Percentiles rank a stretch among this genome's conserved stretches.
These are phyloP conservation scores for Aphelinus atriplicis DNA, from an alignment of 1,140 invertebrate species.

Conservation along the genomic window DNA sequence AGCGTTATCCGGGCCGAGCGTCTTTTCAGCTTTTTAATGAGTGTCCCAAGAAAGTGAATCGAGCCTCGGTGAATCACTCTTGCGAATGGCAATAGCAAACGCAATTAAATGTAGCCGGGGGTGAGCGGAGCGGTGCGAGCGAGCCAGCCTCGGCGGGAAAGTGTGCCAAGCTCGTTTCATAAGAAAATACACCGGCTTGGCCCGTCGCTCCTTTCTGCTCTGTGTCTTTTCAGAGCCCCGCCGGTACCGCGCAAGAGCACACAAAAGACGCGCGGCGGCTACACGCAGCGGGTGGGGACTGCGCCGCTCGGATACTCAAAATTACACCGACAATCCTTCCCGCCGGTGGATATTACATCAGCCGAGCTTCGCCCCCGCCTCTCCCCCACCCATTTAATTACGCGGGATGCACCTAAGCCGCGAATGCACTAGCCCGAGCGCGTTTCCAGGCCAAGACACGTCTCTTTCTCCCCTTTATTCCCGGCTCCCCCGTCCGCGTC, in stretches of 20 bases:
- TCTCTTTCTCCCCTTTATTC: conserved; percentile 27
- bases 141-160: not conserved
- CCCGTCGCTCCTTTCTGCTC: not conserved
- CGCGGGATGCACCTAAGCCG: conserved; percentile 56
- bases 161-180: conserved; percentile 15
- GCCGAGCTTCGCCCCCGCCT: conserved; percentile 44
- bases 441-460: not conserved
- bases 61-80: conserved; percentile 1
- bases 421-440: conserved; percentile 46
- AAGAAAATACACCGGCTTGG: not conserved
- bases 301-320: conserved; percentile 49
- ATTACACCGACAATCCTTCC: conserved; percentile 61
- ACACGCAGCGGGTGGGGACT: conserved; percentile 32
- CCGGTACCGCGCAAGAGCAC: not conserved
- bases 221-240: conserved; percentile 8
- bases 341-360: conserved; percentile 59
- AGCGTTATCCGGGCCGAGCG: not conserved
- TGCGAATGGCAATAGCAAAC: conserved; percentile 7
- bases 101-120: conserved; percentile 22
- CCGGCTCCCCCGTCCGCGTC: not conserved
- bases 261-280: not conserved
- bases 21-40: conserved; percentile 23
- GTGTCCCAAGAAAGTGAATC: conserved; percentile 5
- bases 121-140: not conserved
- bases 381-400: conserved; percentile 56